These are phyloP conservation scores for Gymnoscelis rufifasciata DNA, from an alignment of 2,888 invertebrate species.

Conservation along the genomic window DNA sequence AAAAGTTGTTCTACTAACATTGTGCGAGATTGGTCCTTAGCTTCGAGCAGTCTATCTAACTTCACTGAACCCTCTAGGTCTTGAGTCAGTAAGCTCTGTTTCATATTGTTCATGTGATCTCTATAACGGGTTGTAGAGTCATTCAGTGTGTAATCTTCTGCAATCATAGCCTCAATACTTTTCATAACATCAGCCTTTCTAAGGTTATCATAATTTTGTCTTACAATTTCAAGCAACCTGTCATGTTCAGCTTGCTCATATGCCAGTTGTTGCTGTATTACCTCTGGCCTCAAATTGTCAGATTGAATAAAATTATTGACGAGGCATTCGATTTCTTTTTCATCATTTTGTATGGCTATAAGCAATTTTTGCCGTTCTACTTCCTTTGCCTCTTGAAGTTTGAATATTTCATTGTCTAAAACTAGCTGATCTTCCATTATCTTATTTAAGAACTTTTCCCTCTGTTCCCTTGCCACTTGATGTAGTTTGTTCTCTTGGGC, in stretches of 20 bases:
- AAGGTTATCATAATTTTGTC: conserved; percentile 78
- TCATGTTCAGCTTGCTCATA: conserved; percentile 84
- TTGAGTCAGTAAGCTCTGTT: conserved; percentile 76
- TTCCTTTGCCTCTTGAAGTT: conserved; percentile 84
- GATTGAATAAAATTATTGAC: conserved; percentile 82
- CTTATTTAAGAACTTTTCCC: conserved; percentile 76
- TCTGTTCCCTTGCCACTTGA: conserved; percentile 80
- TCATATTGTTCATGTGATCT: conserved; percentile 81
- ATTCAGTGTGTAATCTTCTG: conserved; percentile 81
- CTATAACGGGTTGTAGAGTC: conserved; percentile 81
- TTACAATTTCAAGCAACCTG: conserved; percentile 79
- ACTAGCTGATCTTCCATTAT: conserved; percentile 82
- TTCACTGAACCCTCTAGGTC: conserved; percentile 82
- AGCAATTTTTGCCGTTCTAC: conserved; percentile 79
- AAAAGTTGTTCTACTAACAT: conserved; percentile 80
- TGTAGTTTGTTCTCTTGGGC: conserved; percentile 83
- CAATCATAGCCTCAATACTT: conserved; percentile 84
- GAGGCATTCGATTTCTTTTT: conserved; percentile 80
- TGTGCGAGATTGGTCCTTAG: conserved; percentile 81
- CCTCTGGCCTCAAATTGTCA: conserved; percentile 78
- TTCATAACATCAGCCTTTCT: conserved; percentile 83
- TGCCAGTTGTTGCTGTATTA: conserved; percentile 81
- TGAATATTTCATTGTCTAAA: conserved; percentile 82
- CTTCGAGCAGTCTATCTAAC: conserved; percentile 78
- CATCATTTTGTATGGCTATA: conserved; percentile 81